phyloP scores from a whole-genome alignment of 2,888 invertebrate species.

The Vannuccia rotundouncinata region DNA sequence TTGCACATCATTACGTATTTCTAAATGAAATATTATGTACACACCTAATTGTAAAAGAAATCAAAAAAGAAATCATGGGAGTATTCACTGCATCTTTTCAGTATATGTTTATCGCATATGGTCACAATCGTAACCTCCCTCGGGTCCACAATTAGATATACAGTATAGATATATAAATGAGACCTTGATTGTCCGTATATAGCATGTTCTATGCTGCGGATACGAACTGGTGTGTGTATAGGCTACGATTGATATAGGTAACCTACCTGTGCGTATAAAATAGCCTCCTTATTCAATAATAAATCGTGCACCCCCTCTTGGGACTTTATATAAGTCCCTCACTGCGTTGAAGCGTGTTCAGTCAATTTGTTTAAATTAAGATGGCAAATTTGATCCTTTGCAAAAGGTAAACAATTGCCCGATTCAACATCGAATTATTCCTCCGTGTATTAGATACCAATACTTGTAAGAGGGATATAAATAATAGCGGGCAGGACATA shows the following conservation, averaged over 20 bases:
- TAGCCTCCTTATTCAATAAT: slow-evolving; percentile 3
- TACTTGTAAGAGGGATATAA: background rate
- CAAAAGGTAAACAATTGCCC: background rate
- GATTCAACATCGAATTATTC: background rate
- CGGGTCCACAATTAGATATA: background rate
- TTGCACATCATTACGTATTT: no score
- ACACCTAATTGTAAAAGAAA: no score
- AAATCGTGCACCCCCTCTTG: background rate
- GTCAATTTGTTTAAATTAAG: slow-evolving; percentile 11
- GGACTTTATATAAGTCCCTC: no score
- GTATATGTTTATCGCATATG: background rate
- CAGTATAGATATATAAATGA: background rate
- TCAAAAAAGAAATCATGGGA: no score
- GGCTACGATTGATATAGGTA: no score
- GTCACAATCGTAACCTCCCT: background rate
- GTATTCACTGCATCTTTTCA: no score
- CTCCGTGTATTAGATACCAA: background rate
- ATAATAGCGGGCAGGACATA: background rate
- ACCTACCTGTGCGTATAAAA: background rate
- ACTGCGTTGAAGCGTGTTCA: background rate
- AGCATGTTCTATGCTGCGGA: no score
- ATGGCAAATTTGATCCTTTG: slow-evolving; percentile 3
- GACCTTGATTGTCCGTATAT: no score
- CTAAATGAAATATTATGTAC: no score
- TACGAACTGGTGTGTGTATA: no score